phyloP scores from a whole-genome alignment of 2,888 invertebrate species.

The Lymantria monacha region DNA sequence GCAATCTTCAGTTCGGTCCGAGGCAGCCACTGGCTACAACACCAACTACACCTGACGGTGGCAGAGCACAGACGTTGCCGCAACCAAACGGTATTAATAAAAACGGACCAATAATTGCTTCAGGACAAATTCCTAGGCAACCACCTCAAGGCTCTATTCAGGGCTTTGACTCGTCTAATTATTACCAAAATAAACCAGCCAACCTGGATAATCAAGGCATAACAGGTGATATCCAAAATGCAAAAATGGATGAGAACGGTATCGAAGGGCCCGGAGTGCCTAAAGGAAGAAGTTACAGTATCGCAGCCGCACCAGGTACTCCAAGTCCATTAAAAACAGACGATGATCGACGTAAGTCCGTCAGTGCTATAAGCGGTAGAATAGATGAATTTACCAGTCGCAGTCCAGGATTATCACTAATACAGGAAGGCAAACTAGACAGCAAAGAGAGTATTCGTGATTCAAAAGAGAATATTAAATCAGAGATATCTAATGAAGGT shows the following conservation, averaged over 20 bases:
- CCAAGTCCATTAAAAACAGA: conserved; percentile 68
- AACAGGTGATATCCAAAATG: conserved; percentile 56
- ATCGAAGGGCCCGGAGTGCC: conserved; percentile 65
- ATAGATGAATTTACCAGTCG: conserved; percentile 64
- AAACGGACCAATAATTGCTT: conserved; percentile 43
- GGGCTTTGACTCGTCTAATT: conserved; percentile 58
- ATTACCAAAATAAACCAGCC: conserved; percentile 61
- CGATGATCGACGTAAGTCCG: conserved; percentile 78
- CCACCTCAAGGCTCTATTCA: conserved; percentile 67
- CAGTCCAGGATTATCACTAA: conserved; percentile 68
- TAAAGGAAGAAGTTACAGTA: conserved; percentile 80
- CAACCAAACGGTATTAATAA: conserved; percentile 56
- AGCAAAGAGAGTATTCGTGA: conserved; percentile 69
- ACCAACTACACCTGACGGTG: conserved; percentile 62
- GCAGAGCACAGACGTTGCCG: conserved; percentile 45
- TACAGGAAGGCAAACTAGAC: conserved; percentile 71
- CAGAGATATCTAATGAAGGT: conserved; percentile 59
- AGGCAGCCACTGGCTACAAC: conserved; percentile 62
- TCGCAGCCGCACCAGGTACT: conserved; percentile 75
- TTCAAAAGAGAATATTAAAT: conserved; percentile 68
- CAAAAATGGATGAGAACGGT: conserved; percentile 60
- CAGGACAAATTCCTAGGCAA: conserved; percentile 62
- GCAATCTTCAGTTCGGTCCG: conserved; percentile 74
- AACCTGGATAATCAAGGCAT: conserved; percentile 72
- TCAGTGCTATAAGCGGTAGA: conserved; percentile 71